Evolutionary conservation across 2,113 vertebrate genomes (phyloP), one percentile per base, ranked within the genome.

Genomic region (Ploceus nigricollis): DNA sequence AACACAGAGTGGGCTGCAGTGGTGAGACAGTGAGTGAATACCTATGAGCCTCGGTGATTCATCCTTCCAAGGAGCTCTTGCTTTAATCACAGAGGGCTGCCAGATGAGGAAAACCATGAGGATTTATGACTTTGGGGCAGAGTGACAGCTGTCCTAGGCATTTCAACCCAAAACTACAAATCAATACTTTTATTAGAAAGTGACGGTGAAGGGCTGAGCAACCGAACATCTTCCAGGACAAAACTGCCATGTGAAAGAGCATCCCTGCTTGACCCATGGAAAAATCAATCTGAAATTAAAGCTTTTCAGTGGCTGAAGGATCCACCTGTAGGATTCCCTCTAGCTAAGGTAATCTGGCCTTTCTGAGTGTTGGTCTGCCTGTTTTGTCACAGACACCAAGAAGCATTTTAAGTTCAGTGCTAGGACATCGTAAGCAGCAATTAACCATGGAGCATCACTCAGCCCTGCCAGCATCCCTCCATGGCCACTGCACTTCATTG

Each of bases 121-220:
- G 77, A 96, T 95, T 96, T 97, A 96, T 90, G 85, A 70, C 94
- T 96, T 75, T 91, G 87, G 89, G 95, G 76, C 84, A 80, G 35
- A 97, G 93, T 94, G 91, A 96, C 92, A 97, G 87, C 91, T 98
- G 88, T 96, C 94, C 84, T 57, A 95, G 82, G 64, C 60, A 80
- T 76, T 85, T 70, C 83, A 95, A 39, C 45, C 15, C 45, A 63
- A 94, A 75, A 65, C 58, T 89, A 90, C 89, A 87, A 90, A 93
- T 95, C 82, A 77, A 84, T 48, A 33, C 14, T 81, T 93, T 95
- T 92, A 95, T 96, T 95, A 96, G 84, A 94, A 96, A 93, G 84
- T 88, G 95, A 89, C 23, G 6, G 66, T 8, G n/a, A 84, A 93
- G 65, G 23, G 54, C 35, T 80, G 86, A 84, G 61, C 58, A 63